Conservation (phyloP, 2,113 vertebrate species). For the Alligator mississippiensis region DNA sequence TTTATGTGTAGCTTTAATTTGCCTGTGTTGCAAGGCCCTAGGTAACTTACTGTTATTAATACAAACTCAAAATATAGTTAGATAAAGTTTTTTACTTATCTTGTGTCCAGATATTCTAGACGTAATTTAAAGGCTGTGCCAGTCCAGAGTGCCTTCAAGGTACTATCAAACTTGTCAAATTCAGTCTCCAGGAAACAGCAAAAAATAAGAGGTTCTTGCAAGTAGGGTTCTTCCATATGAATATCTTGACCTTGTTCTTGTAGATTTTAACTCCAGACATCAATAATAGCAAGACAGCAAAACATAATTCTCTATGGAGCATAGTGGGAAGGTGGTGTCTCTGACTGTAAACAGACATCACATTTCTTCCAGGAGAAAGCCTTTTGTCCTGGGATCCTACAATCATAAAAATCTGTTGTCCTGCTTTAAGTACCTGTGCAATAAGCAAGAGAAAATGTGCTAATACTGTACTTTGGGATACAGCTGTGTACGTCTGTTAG, state of each 20-base stretch:
- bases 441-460: no score
- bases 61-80: not conserved
- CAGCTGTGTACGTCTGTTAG: no score
- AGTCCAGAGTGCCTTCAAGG: not conserved
- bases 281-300: not conserved
- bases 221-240: not conserved
- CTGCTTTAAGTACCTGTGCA: no score
- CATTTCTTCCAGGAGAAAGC: no score
- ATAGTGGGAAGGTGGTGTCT: accelerated
- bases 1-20: no score
- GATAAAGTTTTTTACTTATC: not conserved
- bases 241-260: not conserved
- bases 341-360: not conserved
- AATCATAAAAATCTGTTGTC: no score
- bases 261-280: not conserved
- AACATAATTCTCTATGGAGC: not conserved
- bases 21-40: not conserved
- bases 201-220: not conserved
- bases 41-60: not conserved
- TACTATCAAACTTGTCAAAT: not conserved
- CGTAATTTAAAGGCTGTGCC: not conserved
- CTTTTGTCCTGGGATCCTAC: no score
- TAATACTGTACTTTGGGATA: no score
- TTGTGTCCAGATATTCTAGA: not conserved
- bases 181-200: not conserved